Percentiles rank a stretch among this genome's conserved stretches.
phyloP scores from a whole-genome alignment of 2,113 vertebrate species.

The Solea senegalensis region DNA sequence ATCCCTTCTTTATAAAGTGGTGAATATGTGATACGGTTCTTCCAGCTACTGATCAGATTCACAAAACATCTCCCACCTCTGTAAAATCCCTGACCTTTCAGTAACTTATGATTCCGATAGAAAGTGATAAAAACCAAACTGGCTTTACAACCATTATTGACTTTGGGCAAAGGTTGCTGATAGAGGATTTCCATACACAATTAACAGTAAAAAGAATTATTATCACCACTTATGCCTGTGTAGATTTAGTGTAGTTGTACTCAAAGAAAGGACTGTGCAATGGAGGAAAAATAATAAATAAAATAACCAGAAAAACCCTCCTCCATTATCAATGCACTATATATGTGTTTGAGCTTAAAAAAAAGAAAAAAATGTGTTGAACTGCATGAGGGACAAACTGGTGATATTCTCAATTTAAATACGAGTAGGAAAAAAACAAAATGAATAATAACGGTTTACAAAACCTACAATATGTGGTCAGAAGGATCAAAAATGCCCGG shows the following conservation, averaged over 20 bases:
- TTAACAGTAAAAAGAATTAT: not conserved
- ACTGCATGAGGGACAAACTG: slow-evolving; percentile 50
- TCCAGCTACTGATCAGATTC: slow-evolving; percentile 49
- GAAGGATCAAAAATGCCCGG: not conserved
- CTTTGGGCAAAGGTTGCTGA: not conserved
- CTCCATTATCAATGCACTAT: slow-evolving; percentile 27
- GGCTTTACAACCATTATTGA: too few species aligned
- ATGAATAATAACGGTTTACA: too few species aligned
- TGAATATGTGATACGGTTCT: slow-evolving; percentile 43
- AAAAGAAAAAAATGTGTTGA: slow-evolving; percentile 30
- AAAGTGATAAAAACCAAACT: not conserved
- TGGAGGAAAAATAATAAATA: slow-evolving; percentile 12
- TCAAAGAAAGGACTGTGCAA: slow-evolving; percentile 18
- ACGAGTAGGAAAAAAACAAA: not conserved
- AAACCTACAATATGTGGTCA: not conserved
- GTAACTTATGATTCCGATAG: not conserved
- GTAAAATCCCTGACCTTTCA: slow-evolving; percentile 1
- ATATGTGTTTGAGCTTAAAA: slow-evolving; percentile 55
- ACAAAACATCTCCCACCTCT: not conserved
- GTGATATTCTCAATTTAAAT: not conserved
- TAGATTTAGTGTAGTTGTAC: slow-evolving; percentile 33
- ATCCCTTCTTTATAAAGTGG: slow-evolving; percentile 24
- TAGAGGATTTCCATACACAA: not conserved
- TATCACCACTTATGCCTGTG: slow-evolving; percentile 25
- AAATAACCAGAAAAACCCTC: slow-evolving; percentile 24